These are phyloP conservation scores for Hyles vespertilio DNA, from an alignment of 1,140 invertebrate genomes.

Conservation along the genomic window DNA sequence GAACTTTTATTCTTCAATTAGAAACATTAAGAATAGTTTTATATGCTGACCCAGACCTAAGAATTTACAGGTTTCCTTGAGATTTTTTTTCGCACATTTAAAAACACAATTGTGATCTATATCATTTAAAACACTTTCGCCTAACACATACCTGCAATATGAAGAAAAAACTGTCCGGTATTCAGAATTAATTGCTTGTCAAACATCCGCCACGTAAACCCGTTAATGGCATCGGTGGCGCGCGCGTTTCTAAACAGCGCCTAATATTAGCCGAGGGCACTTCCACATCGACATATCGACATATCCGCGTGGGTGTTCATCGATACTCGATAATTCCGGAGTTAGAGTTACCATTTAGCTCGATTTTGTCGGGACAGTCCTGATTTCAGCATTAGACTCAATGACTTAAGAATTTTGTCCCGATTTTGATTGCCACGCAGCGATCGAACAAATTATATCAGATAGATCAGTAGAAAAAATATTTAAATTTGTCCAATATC, in stretches of 20 bases:
- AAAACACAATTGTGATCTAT: not conserved
- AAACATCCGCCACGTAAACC: slow-evolving; percentile 8
- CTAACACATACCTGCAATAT: too few species aligned
- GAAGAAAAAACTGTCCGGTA: not conserved
- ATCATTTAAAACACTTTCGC: too few species aligned
- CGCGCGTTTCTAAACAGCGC: slow-evolving; percentile 8
- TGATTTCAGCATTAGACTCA: too few species aligned
- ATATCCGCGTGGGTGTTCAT: slow-evolving; percentile 24
- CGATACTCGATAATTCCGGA: slow-evolving; percentile 17
- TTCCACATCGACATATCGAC: slow-evolving; percentile 4
- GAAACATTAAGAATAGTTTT: too few species aligned
- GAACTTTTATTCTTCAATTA: too few species aligned
- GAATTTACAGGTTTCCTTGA: too few species aligned
- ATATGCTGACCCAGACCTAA: too few species aligned
- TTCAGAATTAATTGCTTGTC: slow-evolving; percentile 6
- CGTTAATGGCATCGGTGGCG: slow-evolving; percentile 4
- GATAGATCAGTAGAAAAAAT: too few species aligned
- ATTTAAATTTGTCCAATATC: too few species aligned
- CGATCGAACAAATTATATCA: too few species aligned
- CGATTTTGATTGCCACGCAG: too few species aligned
- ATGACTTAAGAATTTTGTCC: too few species aligned
- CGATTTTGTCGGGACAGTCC: not conserved
- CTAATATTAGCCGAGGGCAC: slow-evolving; percentile 6
- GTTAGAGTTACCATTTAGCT: slow-evolving; percentile 17
- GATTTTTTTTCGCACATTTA: not conserved